These are phyloP conservation scores for Isoperla grammatica DNA, from an alignment of 2,888 invertebrate genomes.

Conservation along the genomic window DNA sequence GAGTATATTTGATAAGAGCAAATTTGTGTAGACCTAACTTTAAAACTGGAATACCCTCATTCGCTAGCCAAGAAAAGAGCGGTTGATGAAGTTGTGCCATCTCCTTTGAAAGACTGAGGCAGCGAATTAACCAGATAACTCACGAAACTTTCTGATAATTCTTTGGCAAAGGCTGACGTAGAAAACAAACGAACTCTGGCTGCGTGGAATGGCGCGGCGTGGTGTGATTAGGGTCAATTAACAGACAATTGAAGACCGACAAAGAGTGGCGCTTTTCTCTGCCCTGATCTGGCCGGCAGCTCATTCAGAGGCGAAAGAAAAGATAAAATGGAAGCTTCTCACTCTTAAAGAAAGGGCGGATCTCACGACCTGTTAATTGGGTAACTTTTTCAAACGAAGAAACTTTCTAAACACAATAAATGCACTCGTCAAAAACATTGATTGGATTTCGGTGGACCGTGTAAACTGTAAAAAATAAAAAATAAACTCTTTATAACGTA, in stretches of 20 bases:
- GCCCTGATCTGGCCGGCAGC: too few relatives aligned
- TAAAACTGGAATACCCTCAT: too few relatives aligned
- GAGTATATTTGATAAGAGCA: too few relatives aligned
- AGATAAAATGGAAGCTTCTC: too few relatives aligned
- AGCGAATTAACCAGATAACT: not conserved
- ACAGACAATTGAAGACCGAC: not conserved
- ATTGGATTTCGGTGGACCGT: not conserved
- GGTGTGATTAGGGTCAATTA: slow-evolving; percentile 13
- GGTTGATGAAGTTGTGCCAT: too few relatives aligned
- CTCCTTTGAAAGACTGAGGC: too few relatives aligned
- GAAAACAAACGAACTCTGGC: not conserved
- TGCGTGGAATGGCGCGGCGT: not conserved
- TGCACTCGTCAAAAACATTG: slow-evolving; percentile 8
- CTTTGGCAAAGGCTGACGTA: not conserved
- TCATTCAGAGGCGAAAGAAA: too few relatives aligned
- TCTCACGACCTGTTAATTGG: slow-evolving; percentile 4
- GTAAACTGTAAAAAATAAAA: not conserved
- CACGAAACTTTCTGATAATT: slow-evolving; percentile 8
- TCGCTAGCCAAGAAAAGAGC: too few relatives aligned
- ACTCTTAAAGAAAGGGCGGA: too few relatives aligned
- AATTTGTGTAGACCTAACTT: too few relatives aligned
- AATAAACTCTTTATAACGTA: not conserved
- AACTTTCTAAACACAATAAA: slow-evolving; percentile 14
- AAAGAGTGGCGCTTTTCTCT: slow-evolving; percentile 13
- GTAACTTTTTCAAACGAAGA: slow-evolving; percentile 11